Percentiles rank a stretch among this genome's conserved stretches.
Conservation (phyloP, 2,113 vertebrate genomes). For the Myotis brandtii region DNA sequence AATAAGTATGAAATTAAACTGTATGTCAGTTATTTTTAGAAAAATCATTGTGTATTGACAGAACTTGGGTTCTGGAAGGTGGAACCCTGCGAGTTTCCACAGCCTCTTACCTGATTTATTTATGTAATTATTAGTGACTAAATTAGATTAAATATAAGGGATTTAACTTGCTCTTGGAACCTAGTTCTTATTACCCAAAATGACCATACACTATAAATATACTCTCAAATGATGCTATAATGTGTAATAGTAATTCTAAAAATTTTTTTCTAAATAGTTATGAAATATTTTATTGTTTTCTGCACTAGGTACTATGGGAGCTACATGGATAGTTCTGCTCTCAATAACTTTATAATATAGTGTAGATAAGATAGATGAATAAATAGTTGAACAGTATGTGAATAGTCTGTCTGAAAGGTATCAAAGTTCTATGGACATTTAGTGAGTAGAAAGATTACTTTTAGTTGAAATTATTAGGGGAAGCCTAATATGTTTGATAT, state of each 20-base stretch:
- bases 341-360: background rate
- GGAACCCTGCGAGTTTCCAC: too few relatives aligned
- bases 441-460: background rate
- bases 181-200: conserved; percentile 28
- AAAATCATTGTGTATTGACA: background rate
- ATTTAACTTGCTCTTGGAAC: conserved; percentile 3
- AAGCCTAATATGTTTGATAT: background rate
- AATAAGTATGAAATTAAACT: background rate
- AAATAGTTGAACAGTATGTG: background rate
- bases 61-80: too few relatives aligned
- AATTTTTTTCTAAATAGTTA: background rate
- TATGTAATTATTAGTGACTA: background rate
- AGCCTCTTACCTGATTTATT: conserved; percentile 41
- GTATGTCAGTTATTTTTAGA: conserved; percentile 35
- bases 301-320: background rate
- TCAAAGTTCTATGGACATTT: background rate
- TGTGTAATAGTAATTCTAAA: background rate
- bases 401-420: background rate
- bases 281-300: background rate
- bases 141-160: background rate
- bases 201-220: background rate
- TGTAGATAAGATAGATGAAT: background rate
- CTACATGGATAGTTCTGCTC: background rate
- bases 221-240: background rate
- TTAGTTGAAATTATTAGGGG: background rate